phyloP scores from a whole-genome alignment of 2,888 invertebrate species.

The Coremacera marginata region DNA sequence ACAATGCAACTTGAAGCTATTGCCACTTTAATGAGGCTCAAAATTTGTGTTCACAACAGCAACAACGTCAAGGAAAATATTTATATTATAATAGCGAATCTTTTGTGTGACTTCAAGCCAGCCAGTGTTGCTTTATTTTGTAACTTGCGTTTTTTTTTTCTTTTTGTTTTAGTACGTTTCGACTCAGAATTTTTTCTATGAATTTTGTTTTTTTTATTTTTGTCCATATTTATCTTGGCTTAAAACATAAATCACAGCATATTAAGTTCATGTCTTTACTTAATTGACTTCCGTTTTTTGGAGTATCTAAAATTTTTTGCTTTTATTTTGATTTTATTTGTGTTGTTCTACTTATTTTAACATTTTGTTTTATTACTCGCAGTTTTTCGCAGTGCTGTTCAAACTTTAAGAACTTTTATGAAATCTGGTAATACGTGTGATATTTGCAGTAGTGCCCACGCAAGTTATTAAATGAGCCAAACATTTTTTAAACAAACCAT shows the following conservation, averaged over 20 bases:
- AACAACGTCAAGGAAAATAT: slow-evolving; percentile 1
- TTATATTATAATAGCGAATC: neutral
- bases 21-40: slow-evolving; percentile 18
- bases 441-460: too few species aligned
- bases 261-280: neutral
- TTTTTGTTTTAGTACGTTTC: neutral
- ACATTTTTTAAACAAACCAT: too few species aligned
- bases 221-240: neutral
- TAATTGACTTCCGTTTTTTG: slow-evolving; percentile 1
- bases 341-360: too few species aligned
- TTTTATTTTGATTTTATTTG: neutral
- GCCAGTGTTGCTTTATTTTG: too few species aligned
- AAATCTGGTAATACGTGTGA: too few species aligned
- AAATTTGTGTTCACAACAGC: neutral
- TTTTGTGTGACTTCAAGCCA: too few species aligned
- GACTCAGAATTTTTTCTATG: too few species aligned
- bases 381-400: neutral
- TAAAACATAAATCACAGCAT: neutral
- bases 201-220: neutral
- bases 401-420: too few species aligned
- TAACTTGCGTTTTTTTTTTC: neutral
- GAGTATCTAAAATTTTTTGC: neutral
- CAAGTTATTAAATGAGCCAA: too few species aligned
- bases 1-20: neutral
- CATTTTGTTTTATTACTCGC: too few species aligned